Evolutionary conservation across 2,888 invertebrate genomes (phyloP).

Genomic region (Drosophila anomalata): DNA sequence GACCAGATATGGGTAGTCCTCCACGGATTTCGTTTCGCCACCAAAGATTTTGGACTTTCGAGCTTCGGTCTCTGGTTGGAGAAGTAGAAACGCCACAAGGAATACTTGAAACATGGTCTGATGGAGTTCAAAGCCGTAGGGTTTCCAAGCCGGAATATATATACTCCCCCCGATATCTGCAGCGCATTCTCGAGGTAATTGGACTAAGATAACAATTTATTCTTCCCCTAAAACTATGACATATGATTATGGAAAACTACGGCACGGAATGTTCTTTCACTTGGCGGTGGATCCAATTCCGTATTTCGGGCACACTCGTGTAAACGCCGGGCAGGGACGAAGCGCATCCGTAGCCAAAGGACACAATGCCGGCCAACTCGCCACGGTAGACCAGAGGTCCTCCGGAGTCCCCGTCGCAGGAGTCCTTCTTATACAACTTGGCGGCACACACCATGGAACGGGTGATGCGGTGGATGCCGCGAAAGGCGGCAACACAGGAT

Average conservation of each 20-base stretch:
- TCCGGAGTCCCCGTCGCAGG: constrained; percentile 82
- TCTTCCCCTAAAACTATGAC: constrained; percentile 12
- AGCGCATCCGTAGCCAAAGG: constrained; percentile 83
- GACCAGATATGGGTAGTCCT: constrained; percentile 54
- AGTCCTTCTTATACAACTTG: constrained; percentile 63
- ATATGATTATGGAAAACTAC: not conserved
- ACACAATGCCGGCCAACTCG: constrained; percentile 88
- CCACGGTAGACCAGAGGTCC: constrained; percentile 75
- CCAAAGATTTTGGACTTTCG: constrained; percentile 44
- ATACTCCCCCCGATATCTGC: not conserved
- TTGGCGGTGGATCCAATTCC: constrained; percentile 52
- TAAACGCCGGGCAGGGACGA: constrained; percentile 90
- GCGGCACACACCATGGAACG: constrained; percentile 79
- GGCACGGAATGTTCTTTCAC: constrained; percentile 38
- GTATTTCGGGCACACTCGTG: constrained; percentile 85
- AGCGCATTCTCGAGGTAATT: constrained; percentile 62
- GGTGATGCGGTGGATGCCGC: constrained; percentile 54
- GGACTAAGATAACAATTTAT: constrained; percentile 56
- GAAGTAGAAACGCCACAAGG: constrained; percentile 25
- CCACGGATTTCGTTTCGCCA: constrained; percentile 33
- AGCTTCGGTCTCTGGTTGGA: not conserved
- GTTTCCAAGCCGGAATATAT: constrained; percentile 19
- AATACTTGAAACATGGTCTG: constrained; percentile 21
- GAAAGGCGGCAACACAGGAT: constrained; percentile 50
- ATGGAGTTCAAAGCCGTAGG: too few relatives aligned